phyloP scores from a whole-genome alignment of 2,797 vertebrate genomes.

The Takifugu ocellatus region DNA sequence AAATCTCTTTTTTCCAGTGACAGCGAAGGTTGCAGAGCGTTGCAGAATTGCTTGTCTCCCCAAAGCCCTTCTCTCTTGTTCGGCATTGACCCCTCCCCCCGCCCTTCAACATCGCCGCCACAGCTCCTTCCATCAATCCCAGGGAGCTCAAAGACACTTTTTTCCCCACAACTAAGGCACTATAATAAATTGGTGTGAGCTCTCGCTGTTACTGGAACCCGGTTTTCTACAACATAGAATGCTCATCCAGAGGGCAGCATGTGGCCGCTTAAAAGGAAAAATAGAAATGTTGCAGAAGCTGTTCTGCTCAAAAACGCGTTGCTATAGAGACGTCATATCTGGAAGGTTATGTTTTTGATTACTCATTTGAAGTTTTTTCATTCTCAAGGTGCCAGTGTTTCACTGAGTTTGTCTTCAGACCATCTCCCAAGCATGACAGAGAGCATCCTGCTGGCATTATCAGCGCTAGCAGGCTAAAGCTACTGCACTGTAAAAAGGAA shows the following conservation, averaged over 20 bases:
- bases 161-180: conserved; percentile 34
- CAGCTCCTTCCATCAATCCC: conserved; percentile 33
- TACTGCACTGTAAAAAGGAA: background rate
- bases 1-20: conserved; percentile 31
- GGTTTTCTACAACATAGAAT: conserved; percentile 31
- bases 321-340: conserved; percentile 55
- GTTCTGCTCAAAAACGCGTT: background rate
- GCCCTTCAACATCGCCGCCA: conserved; percentile 2
- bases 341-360: conserved; percentile 14
- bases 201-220: conserved; percentile 25
- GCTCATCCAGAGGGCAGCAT: conserved; percentile 38
- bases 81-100: conserved; percentile 23
- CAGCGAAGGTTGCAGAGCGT: conserved; percentile 38
- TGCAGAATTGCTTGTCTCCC: conserved; percentile 37
- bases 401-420: no score
- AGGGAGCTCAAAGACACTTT: conserved; percentile 26
- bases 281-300: conserved; percentile 18
- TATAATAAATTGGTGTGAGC: conserved; percentile 41
- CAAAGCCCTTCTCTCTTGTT: conserved; percentile 41
- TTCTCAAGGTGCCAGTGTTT: no score
- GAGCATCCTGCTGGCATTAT: no score
- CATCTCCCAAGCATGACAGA: no score
- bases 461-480: background rate
- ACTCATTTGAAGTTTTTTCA: no score
- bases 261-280: conserved; percentile 32